Evolutionary conservation across 2,113 vertebrate species (phyloP).

Genomic region (Corythoichthys intestinalis): DNA sequence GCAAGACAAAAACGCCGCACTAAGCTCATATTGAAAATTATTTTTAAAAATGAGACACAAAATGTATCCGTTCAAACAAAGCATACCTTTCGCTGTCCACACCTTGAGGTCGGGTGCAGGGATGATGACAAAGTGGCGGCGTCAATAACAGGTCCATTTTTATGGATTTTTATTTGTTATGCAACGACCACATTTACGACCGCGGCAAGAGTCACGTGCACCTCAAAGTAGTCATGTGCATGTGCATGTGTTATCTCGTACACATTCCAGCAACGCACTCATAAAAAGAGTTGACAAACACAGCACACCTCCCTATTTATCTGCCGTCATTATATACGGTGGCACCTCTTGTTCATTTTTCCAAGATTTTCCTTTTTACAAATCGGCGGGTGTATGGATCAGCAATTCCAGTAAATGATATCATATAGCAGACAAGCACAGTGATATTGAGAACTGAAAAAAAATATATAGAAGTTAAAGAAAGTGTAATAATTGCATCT

Average conservation of each 20-base stretch:
- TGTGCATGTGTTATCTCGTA: slow-evolving; percentile 41
- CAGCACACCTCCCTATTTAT: neutral
- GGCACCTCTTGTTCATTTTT: no score
- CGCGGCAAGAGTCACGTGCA: slow-evolving; percentile 26
- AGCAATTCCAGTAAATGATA: no score
- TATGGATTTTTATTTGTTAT: slow-evolving; percentile 38
- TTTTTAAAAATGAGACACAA: neutral
- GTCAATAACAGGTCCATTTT: neutral
- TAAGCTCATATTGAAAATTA: neutral
- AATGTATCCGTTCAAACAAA: neutral
- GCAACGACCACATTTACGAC: slow-evolving; percentile 32
- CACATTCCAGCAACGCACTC: neutral
- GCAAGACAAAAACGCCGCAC: neutral
- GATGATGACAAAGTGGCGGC: neutral
- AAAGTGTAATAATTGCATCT: no score
- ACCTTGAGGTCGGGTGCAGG: neutral
- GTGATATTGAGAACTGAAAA: no score
- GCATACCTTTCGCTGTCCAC: slow-evolving; percentile 24
- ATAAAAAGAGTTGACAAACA: neutral
- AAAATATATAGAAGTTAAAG: no score
- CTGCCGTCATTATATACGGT: neutral
- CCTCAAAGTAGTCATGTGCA: slow-evolving; percentile 15
- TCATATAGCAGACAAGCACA: no score
- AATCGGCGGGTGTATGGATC: no score
- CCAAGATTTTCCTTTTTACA: no score